A percentile compares a stretch with the other conserved stretches of the same genome.
These are phyloP conservation scores for Penaeus indicus DNA, from an alignment of 1,140 invertebrate species.

Conservation along the genomic window DNA sequence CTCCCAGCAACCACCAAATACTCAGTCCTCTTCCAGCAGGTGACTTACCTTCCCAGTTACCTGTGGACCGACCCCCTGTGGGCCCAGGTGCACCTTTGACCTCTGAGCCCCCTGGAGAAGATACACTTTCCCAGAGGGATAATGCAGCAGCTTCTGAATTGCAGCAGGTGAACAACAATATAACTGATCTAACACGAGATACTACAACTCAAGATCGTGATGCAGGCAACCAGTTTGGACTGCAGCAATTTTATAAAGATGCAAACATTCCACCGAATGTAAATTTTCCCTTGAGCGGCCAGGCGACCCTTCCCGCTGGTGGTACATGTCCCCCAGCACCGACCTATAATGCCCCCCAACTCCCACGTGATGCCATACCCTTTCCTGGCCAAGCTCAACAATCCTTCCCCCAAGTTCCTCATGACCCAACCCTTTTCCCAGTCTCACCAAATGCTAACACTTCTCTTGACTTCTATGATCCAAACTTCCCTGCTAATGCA, in stretches of 20 bases:
- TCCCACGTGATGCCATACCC: constrained; percentile 57
- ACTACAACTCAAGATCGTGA: constrained; percentile 25
- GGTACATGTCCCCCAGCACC: constrained; percentile 61
- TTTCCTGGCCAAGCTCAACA: constrained; percentile 63
- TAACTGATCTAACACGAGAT: constrained; percentile 46
- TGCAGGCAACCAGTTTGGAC: constrained; percentile 21
- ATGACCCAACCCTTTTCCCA: constrained; percentile 41
- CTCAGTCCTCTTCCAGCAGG: constrained; percentile 55
- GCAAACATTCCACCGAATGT: constrained; percentile 59
- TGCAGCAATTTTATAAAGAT: constrained; percentile 45
- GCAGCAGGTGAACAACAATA: constrained; percentile 56
- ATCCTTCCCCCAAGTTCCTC: constrained; percentile 55
- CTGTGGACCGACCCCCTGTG: constrained; percentile 48
- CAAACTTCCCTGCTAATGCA: constrained; percentile 53
- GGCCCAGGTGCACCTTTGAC: constrained; percentile 46
- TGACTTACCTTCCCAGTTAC: constrained; percentile 43
- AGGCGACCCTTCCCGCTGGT: constrained; percentile 61
- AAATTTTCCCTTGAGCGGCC: constrained; percentile 65
- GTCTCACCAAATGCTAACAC: not conserved
- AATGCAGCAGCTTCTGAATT: constrained; percentile 31
- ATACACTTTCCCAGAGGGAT: constrained; percentile 27
- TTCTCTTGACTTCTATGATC: constrained; percentile 55
- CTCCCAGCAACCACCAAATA: constrained; percentile 65
- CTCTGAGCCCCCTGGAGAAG: constrained; percentile 41
- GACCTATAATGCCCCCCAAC: constrained; percentile 59